A percentile compares a stretch with the other conserved stretches of the same genome.
phyloP scores from a whole-genome alignment of 2,888 invertebrate species.

The Aphodius granarius region DNA sequence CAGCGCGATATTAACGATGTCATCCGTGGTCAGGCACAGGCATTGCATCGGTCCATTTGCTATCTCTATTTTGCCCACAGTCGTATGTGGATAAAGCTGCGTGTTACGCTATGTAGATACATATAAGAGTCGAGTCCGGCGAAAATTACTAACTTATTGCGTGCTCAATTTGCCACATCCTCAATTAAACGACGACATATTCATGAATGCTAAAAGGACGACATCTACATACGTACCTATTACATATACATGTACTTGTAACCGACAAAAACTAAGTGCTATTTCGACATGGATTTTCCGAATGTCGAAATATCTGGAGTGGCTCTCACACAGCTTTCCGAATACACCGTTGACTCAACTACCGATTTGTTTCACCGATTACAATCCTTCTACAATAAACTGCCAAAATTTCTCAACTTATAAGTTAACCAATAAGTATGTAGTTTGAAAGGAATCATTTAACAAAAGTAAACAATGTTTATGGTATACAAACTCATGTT shows the following conservation, averaged over 20 bases:
- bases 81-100: not conserved
- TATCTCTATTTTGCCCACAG: conserved; percentile 25
- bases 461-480: no score
- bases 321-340: no score
- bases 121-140: conserved; percentile 13
- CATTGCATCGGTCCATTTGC: conserved; percentile 19
- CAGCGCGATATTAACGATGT: conserved; percentile 37
- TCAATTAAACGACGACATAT: conserved; percentile 13
- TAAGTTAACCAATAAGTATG: no score
- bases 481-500: no score
- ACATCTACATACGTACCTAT: not conserved
- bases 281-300: no score
- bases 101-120: conserved; percentile 12
- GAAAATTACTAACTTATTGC: conserved; percentile 24
- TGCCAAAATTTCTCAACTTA: no score
- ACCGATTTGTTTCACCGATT: no score
- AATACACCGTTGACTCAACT: no score
- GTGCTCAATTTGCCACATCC: conserved; percentile 19
- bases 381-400: no score
- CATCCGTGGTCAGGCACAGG: conserved; percentile 29
- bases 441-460: no score
- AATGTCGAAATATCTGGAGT: no score
- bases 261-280: conserved; percentile 8
- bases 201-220: not conserved
- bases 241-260: no score